Evolutionary conservation across 2,113 vertebrate species (phyloP).

Genomic region (Bungarus multicinctus): DNA sequence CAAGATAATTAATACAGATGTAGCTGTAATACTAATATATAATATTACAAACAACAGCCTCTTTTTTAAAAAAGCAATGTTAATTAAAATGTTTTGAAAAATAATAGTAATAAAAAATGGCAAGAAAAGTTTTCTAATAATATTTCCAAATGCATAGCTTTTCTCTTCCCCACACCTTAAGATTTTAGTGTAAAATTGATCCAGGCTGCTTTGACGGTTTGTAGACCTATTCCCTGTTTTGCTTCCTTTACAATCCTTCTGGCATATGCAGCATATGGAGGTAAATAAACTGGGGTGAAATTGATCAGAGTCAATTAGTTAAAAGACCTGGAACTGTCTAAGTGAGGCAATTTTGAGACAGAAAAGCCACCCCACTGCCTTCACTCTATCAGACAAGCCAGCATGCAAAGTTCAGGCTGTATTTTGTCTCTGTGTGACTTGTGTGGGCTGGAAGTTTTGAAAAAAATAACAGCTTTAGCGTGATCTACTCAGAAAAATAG

Average conservation of each 20-base stretch:
- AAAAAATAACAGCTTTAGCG: background rate
- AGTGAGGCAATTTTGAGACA: background rate
- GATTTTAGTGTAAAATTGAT: background rate
- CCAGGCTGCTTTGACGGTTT: background rate
- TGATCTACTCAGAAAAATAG: background rate
- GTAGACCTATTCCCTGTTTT: background rate
- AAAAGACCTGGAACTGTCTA: background rate
- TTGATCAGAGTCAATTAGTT: background rate
- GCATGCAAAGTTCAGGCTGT: background rate
- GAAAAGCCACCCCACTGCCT: background rate
- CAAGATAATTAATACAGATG: background rate
- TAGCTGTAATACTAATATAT: background rate
- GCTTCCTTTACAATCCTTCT: background rate
- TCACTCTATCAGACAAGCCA: background rate
- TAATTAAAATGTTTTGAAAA: background rate
- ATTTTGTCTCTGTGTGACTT: background rate
- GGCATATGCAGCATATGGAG: background rate
- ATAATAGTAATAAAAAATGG: background rate
- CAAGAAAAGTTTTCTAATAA: background rate
- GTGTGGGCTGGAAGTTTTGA: background rate
- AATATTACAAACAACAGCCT: background rate
- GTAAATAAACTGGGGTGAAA: background rate
- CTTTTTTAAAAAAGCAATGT: background rate
- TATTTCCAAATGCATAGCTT: background rate
- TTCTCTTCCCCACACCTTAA: background rate